These are phyloP conservation scores for Aegypius monachus DNA, from an alignment of 2,113 vertebrate species.

Conservation along the genomic window DNA sequence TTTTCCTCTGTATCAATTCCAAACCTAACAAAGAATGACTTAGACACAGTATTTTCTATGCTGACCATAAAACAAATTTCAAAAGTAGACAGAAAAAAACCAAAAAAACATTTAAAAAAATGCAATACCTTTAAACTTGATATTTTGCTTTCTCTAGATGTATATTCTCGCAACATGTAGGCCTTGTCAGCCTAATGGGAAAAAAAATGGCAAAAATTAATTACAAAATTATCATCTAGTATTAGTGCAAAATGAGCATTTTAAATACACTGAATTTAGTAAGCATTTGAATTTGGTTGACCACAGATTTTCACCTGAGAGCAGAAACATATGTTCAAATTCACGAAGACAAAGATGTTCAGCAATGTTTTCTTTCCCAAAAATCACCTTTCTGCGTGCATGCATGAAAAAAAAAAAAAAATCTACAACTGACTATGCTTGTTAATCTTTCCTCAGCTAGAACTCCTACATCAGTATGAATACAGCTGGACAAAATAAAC, in stretches of 20 bases:
- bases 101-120: neutral
- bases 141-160: constrained; percentile 90
- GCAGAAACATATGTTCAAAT: neutral
- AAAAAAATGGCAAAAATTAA: neutral
- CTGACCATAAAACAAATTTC: neutral
- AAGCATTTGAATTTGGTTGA: neutral
- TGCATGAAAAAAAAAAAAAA: neutral
- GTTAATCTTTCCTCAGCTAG: neutral
- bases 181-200: constrained; percentile 81
- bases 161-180: constrained; percentile 93
- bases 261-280: neutral
- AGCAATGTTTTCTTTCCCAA: neutral
- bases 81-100: neutral
- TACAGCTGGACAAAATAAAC: neutral
- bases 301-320: neutral
- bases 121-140: constrained; percentile 83
- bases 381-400: neutral
- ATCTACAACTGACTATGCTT: neutral
- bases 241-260: neutral
- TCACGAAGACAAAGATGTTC: neutral
- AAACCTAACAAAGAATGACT: neutral
- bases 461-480: neutral
- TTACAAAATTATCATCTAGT: neutral
- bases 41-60: neutral
- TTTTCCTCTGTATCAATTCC: neutral